Percentiles rank a stretch among this genome's conserved stretches.
These are phyloP conservation scores for Antheraea yamamai DNA, from an alignment of 2,888 invertebrate genomes.

Conservation along the genomic window DNA sequence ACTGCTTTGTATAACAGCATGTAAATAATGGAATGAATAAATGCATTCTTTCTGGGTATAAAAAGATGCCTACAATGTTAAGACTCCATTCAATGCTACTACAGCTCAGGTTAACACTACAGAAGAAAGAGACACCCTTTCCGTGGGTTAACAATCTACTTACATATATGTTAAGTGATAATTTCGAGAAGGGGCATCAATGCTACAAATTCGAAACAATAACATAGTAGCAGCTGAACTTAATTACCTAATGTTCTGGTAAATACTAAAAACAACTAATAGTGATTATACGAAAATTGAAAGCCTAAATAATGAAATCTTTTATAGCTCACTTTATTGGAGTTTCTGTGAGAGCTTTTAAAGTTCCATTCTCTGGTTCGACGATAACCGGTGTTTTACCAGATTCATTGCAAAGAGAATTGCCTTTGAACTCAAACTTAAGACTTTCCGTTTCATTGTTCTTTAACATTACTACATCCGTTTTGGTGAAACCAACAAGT, in stretches of 20 bases:
- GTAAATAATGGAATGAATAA: background rate
- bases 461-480: slow-evolving; percentile 66
- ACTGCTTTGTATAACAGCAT: too few species aligned
- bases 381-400: slow-evolving; percentile 76
- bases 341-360: slow-evolving; percentile 74
- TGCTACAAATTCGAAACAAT: background rate
- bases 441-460: slow-evolving; percentile 80
- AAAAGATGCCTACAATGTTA: background rate
- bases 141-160: background rate
- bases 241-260: background rate
- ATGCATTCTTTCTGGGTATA: background rate
- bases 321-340: slow-evolving; percentile 70
- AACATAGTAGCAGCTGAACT: background rate
- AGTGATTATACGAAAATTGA: background rate
- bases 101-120: background rate
- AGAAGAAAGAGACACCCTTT: background rate
- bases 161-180: background rate
- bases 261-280: background rate
- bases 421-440: slow-evolving; percentile 77
- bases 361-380: slow-evolving; percentile 73
- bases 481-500: slow-evolving; percentile 79
- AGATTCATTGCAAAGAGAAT: slow-evolving; percentile 80
- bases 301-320: background rate
- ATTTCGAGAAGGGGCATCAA: background rate
- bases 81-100: background rate